These are phyloP conservation scores for Agonum fuliginosum DNA, from an alignment of 2,888 invertebrate species.

Conservation along the genomic window DNA sequence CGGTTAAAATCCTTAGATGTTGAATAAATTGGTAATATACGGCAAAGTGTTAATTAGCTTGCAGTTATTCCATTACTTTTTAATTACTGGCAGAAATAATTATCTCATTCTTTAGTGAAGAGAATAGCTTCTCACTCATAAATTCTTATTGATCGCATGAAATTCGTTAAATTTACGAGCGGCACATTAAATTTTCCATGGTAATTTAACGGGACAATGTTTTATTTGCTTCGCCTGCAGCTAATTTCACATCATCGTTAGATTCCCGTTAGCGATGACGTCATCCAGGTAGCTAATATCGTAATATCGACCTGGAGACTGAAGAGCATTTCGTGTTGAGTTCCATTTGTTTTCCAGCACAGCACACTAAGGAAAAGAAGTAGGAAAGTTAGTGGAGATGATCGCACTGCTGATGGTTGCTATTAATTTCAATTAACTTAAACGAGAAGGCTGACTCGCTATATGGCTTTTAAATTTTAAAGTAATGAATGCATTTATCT, in stretches of 20 bases:
- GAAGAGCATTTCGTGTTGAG: conserved; percentile 19
- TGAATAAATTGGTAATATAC: not conserved
- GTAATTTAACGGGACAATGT: conserved; percentile 50
- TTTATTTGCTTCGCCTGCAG: conserved; percentile 41
- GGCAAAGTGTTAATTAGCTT: conserved; percentile 6
- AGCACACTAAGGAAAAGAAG: conserved; percentile 1
- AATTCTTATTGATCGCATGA: conserved; percentile 21
- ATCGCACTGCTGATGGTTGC: conserved; percentile 30
- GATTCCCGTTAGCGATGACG: conserved; percentile 28
- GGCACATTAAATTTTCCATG: conserved; percentile 43
- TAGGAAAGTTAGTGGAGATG: conserved; percentile 1
- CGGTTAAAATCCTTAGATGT: conserved; percentile 1
- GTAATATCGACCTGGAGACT: conserved; percentile 14
- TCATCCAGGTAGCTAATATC: conserved; percentile 5
- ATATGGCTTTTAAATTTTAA: conserved; percentile 32
- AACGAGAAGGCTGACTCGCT: not conserved
- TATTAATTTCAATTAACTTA: conserved; percentile 44
- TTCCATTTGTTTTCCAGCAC: conserved; percentile 29
- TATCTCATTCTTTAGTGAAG: conserved; percentile 2
- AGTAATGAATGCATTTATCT: conserved; percentile 42
- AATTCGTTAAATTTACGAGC: conserved; percentile 37
- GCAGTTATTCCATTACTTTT: conserved; percentile 19
- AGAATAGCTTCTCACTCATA: conserved; percentile 13
- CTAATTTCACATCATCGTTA: conserved; percentile 35
- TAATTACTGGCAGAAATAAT: not conserved